Base-by-base conservation (phyloP, 1,140 invertebrate genomes). In the Rhynchophorus ferrugineus region DNA sequence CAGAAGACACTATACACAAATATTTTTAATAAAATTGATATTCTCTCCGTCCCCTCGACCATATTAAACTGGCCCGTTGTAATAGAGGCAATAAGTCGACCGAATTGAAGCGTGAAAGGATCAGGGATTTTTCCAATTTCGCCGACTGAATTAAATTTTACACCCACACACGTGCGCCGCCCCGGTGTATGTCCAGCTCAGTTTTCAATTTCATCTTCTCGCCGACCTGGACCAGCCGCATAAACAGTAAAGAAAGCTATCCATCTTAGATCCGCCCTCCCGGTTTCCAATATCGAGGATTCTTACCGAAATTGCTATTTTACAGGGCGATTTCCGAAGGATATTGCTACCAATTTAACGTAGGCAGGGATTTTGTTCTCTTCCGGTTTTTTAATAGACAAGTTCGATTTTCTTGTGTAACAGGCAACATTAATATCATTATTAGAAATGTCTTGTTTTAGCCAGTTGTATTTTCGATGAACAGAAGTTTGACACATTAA, bases 181-280 rank as follows among this genome's bases (percentile, higher is more conserved):
- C n/a, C n/a, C n/a, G n/a, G 44, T 37, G 33, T 47, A 37, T 47
- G 44, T 47, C 44, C 44, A 21, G 44, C 44, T 47, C 44, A 47
- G 44, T 47, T 47, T 47, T 47, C 44, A 47, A 47, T 47, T 47
- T 47, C 44, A 47, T 47, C 44, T 47, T 38, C 18, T 37, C 19
- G 44, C 18, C 44, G 16, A 20, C 13, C 44, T 33, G 20, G 44
- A 16, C 44, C 20, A 33, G 11, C 35, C 44, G 44, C 44, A 47
- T 47, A 47, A 47, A 47, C 44, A 47, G 44, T 47, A 47, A 47
- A 47, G 44, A 47, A 47, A 37, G 34, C 44, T 47, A 47, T 47
- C 44, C 44, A 47, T 47, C 44, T 47, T 37, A 37, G 44, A 47
- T 37, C 45, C 35, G 34, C 18, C 24, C n/a, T n/a, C n/a, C n/a